phyloP scores from a whole-genome alignment of 1,140 invertebrate species.

The Drosophila ogumai region DNA sequence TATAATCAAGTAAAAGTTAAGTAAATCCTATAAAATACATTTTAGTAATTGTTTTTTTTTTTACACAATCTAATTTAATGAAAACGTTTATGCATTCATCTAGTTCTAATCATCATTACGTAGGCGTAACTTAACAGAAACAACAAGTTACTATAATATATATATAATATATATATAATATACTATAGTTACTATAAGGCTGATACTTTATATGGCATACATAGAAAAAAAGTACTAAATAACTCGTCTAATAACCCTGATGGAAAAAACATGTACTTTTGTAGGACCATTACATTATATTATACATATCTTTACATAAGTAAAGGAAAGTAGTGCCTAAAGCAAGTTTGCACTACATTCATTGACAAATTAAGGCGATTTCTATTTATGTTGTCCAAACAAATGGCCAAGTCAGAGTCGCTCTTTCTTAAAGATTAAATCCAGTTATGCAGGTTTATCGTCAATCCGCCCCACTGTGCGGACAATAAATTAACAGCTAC shows the following conservation, averaged over 20 bases:
- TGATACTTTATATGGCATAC: no score
- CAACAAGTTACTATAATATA: no score
- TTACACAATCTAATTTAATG: no score
- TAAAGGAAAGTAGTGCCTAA: background rate
- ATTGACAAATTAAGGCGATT: conserved; percentile 14
- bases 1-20: no score
- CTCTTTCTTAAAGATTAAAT: background rate
- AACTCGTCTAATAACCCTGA: background rate
- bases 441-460: conserved; percentile 42
- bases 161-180: no score
- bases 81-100: no score
- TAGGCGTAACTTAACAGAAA: no score
- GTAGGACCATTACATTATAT: background rate
- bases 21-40: no score
- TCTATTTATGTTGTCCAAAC: background rate
- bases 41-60: no score
- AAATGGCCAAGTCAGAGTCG: conserved; percentile 1
- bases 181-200: no score
- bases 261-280: background rate
- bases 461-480: conserved; percentile 13
- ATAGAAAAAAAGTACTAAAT: no score
- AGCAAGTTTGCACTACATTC: background rate
- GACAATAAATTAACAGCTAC: conserved; percentile 48
- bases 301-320: background rate
- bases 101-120: no score